Conservation (phyloP, 2,113 vertebrate genomes). For the Labrus mixtus region DNA sequence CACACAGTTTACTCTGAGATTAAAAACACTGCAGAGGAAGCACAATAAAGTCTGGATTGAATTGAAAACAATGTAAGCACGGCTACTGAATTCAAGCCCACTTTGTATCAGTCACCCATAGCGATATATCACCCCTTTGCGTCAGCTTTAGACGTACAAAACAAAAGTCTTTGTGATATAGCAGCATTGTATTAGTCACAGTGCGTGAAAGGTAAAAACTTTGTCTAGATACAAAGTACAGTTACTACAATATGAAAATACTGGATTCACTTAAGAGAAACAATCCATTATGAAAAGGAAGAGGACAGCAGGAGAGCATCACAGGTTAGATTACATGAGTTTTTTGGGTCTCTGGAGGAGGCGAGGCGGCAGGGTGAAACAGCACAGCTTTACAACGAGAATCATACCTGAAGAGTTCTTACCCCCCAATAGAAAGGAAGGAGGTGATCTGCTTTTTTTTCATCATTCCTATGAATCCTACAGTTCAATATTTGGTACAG, state of each 20-base stretch:
- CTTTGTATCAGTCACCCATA: slow-evolving; percentile 40
- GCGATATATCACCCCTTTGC: slow-evolving; percentile 26
- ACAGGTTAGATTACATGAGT: slow-evolving; percentile 59
- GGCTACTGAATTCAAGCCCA: slow-evolving; percentile 40
- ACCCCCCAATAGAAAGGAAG: slow-evolving; percentile 49
- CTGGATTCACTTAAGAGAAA: slow-evolving; percentile 69
- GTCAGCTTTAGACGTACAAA: slow-evolving; percentile 42
- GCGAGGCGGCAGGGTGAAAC: slow-evolving; percentile 11
- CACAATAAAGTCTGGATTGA: slow-evolving; percentile 39
- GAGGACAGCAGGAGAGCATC: slow-evolving; percentile 45
- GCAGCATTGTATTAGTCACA: slow-evolving; percentile 82
- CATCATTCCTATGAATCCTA: slow-evolving; percentile 42
- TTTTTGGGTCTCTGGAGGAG: slow-evolving; percentile 59
- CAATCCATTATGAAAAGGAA: slow-evolving; percentile 66
- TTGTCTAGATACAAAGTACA: slow-evolving; percentile 66
- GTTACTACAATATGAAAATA: slow-evolving; percentile 78
- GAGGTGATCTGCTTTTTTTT: slow-evolving; percentile 55
- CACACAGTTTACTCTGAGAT: slow-evolving; percentile 48
- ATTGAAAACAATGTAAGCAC: slow-evolving; percentile 35
- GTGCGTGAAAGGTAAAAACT: slow-evolving; percentile 73
- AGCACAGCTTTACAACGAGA: slow-evolving; percentile 58
- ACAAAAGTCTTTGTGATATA: slow-evolving; percentile 73
- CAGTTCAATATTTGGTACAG: slow-evolving; percentile 72
- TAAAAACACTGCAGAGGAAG: slow-evolving; percentile 39
- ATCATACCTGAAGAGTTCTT: slow-evolving; percentile 74